Conservation (phyloP, 2,888 invertebrate species). For the Falcaria lacertinaria region DNA sequence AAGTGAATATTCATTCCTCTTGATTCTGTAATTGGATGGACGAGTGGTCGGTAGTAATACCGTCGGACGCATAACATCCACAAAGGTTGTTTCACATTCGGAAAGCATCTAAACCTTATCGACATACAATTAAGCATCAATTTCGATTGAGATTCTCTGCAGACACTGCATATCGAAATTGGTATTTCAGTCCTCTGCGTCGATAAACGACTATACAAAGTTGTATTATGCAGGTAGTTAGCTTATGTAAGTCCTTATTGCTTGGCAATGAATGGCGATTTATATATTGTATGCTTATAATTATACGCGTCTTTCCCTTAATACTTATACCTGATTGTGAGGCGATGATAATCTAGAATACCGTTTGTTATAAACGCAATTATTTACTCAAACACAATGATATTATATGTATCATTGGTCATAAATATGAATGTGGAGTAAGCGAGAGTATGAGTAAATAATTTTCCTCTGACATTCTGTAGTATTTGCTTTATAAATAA, state of each 20-base stretch:
- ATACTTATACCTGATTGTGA: background rate
- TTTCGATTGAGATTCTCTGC: background rate
- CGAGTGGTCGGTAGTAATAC: conserved; percentile 44
- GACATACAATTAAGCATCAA: background rate
- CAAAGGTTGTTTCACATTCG: no score
- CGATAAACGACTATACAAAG: conserved; percentile 1
- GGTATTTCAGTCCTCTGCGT: background rate
- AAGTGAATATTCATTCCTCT: conserved; percentile 65
- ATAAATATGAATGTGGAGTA: no score
- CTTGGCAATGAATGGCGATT: background rate
- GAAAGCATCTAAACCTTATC: background rate
- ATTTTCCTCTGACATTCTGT: no score
- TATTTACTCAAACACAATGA: background rate
- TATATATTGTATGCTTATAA: background rate
- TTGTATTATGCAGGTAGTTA: background rate
- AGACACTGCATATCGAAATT: background rate
- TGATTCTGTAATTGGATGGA: conserved; percentile 59
- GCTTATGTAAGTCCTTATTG: background rate
- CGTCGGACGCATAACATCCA: conserved; percentile 10
- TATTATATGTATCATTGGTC: no score
- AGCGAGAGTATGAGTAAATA: no score
- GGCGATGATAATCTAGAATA: background rate
- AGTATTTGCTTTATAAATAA: no score
- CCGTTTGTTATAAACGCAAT: background rate
- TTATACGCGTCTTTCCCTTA: no score